These are phyloP conservation scores for Hemiscyllium ocellatum DNA, from an alignment of 2,113 vertebrate genomes.

Conservation along the genomic window DNA sequence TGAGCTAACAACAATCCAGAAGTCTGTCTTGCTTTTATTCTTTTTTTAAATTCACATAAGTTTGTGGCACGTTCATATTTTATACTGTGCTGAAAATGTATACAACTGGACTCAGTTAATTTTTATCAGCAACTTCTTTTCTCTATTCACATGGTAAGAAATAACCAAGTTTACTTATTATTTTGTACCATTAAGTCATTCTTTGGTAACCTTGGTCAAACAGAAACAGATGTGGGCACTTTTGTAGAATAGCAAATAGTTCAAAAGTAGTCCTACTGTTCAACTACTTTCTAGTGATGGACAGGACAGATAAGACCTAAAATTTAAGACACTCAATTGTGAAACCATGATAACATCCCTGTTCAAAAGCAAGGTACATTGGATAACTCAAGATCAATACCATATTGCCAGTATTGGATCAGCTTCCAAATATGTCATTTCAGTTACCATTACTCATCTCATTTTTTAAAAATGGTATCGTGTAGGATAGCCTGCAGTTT, in stretches of 20 bases:
- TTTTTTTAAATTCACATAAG: no score
- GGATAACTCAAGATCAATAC: not conserved
- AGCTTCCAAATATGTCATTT: not conserved
- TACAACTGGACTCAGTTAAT: not conserved
- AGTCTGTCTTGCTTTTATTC: no score
- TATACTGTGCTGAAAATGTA: not conserved
- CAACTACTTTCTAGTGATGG: not conserved
- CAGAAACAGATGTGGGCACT: not conserved
- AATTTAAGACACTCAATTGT: not conserved
- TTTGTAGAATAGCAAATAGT: not conserved
- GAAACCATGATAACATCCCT: not conserved
- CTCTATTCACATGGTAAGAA: not conserved
- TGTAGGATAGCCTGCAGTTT: not conserved
- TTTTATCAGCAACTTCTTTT: not conserved
- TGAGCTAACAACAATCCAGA: no score
- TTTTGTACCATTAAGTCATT: not conserved
- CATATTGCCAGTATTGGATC: not conserved
- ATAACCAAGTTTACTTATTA: not conserved
- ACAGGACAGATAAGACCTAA: not conserved
- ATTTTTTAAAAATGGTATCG: no score
- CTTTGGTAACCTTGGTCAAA: not conserved
- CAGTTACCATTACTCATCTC: not conserved
- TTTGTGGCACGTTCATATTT: not conserved
- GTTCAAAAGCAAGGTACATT: not conserved
- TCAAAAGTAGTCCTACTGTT: not conserved